Conservation (phyloP, 2,113 vertebrate genomes). For the Perccottus glenii region DNA sequence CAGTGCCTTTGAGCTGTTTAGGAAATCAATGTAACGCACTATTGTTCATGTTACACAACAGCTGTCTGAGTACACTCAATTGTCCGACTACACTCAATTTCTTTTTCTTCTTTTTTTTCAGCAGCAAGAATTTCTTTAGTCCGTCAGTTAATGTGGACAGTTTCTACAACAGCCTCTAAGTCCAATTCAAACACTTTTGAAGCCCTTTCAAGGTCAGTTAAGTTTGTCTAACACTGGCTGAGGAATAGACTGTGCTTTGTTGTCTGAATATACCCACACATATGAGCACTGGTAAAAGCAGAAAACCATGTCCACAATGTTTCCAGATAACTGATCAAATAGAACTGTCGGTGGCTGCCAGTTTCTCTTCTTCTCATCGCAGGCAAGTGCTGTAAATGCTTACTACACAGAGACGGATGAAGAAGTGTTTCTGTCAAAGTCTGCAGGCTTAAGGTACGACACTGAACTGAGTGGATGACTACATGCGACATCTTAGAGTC, state of each 20-base stretch:
- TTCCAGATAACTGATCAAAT: conserved; percentile 46
- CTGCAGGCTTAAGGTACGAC: conserved; percentile 39
- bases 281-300: conserved; percentile 32
- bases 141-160: too few species aligned
- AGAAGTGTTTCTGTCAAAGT: conserved; percentile 19
- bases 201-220: too few species aligned
- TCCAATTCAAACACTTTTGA: too few species aligned
- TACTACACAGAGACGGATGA: not conserved
- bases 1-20: conserved; percentile 23
- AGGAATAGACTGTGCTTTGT: conserved; percentile 43
- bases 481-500: conserved; percentile 24
- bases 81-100: not conserved
- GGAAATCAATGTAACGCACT: conserved; percentile 34
- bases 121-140: not conserved
- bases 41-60: not conserved
- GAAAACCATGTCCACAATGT: conserved; percentile 22
- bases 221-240: not conserved
- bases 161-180: too few species aligned
- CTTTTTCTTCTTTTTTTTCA: too few species aligned
- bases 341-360: conserved; percentile 15
- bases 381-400: conserved; percentile 28
- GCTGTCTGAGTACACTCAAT: conserved; percentile 8
- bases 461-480: conserved; percentile 25
- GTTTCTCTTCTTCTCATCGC: conserved; percentile 16
- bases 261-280: conserved; percentile 30